Conservation (phyloP, 2,113 vertebrate genomes). For the Cyprinodon variegatus region DNA sequence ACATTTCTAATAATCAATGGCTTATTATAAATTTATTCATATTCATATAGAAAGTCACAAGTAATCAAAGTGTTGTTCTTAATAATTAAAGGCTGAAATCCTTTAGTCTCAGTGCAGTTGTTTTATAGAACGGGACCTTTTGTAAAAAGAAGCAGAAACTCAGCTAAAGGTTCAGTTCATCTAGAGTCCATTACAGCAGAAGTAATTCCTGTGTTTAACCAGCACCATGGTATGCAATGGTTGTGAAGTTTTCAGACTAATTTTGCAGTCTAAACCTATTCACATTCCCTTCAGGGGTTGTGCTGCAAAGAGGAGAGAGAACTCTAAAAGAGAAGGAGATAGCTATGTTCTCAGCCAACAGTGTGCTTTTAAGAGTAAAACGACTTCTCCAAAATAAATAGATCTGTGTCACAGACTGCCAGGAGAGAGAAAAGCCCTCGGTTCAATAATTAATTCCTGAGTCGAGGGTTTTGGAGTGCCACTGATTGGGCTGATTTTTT, state of each 20-base stretch:
- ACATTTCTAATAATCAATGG: neutral
- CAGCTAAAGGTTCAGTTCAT: conserved; percentile 59
- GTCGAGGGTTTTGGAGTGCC: conserved; percentile 95
- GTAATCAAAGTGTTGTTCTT: neutral
- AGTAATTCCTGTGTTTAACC: conserved; percentile 52
- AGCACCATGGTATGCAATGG: conserved; percentile 42
- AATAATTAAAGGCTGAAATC: neutral
- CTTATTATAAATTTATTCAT: neutral
- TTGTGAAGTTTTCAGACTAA: conserved; percentile 53
- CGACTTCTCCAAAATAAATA: conserved; percentile 81
- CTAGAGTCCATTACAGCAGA: conserved; percentile 59
- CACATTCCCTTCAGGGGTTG: conserved; percentile 55
- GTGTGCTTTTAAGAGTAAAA: conserved; percentile 77
- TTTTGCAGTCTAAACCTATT: conserved; percentile 61
- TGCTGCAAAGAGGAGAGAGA: conserved; percentile 52
- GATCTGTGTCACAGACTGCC: conserved; percentile 84
- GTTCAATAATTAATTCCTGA: conserved; percentile 99
- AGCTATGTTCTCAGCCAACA: conserved; percentile 57
- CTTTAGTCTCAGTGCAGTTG: neutral
- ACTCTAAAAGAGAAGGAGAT: conserved; percentile 29
- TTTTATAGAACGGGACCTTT: neutral
- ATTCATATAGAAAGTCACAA: neutral
- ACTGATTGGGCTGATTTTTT: conserved; percentile 95
- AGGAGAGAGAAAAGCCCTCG: conserved; percentile 86
- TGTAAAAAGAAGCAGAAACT: conserved; percentile 26